These are phyloP conservation scores for Harpagoxenus sublaevis DNA, from an alignment of 2,888 invertebrate species.

Conservation along the genomic window DNA sequence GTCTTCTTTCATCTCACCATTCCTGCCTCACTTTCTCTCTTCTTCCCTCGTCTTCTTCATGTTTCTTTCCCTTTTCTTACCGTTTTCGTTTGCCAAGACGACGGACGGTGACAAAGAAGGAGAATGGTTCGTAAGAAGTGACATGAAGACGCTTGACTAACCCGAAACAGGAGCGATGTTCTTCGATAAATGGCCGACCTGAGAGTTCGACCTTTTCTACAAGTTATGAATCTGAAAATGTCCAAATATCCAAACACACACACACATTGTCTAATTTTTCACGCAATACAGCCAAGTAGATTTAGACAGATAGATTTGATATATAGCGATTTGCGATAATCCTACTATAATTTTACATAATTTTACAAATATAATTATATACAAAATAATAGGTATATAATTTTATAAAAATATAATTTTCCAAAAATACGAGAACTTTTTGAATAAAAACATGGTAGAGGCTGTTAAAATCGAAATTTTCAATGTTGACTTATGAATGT, in stretches of 20 bases:
- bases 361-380: not conserved
- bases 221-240: not conserved
- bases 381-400: no score
- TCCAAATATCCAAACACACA: not conserved
- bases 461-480: not conserved
- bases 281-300: not conserved
- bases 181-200: not conserved
- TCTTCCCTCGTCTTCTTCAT: conserved; percentile 32
- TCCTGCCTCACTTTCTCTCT: conserved; percentile 54
- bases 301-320: not conserved
- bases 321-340: not conserved
- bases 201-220: not conserved
- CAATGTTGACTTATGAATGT: not conserved
- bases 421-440: not conserved
- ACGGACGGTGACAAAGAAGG: conserved; percentile 60
- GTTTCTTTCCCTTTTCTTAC: conserved; percentile 53
- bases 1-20: conserved; percentile 45
- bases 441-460: not conserved
- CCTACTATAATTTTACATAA: no score
- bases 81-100: conserved; percentile 69
- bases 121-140: conserved; percentile 5
- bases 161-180: not conserved
- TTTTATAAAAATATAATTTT: no score
- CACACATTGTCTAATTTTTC: not conserved
- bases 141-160: conserved; percentile 6